Evolutionary conservation across 2,888 invertebrate species (phyloP), one percentile per base, ranked within the genome.

Genomic region (Drosophila neotestacea): DNA sequence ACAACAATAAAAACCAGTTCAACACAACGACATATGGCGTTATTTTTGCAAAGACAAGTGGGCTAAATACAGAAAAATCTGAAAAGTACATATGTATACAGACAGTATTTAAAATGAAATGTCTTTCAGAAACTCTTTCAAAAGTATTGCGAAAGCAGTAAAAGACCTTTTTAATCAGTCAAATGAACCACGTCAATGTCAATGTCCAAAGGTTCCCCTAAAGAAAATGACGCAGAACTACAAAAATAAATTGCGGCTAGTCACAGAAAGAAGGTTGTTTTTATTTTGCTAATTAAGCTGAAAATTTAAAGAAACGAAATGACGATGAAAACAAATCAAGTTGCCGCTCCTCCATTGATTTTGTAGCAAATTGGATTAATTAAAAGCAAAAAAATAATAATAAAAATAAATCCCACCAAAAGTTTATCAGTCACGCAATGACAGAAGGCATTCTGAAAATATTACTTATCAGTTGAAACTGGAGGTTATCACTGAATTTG

Each of bases 21-120:
- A 78, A 70, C 59, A 50, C 81, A 64, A 76, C 79, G 61, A 86
- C 82, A 85, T 82, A 80, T 82, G 80, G 80, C 79, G 73, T 70
- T 78, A 76, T 75, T 65, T 46, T 51, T 44, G 27, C 44, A 41
- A 54, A 42, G 65, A 77, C 71, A 77, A 77, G 67, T 73, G 67
- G 42, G 52, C 71, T 63, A 67, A 67, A 70, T 70, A 44, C 42
- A 56, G 34, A 32, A 32, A 30, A 30, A 7, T 30, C 22, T 22
- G 3, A 22, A 61, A 55, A 36, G n/a, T 34, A 41, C 55, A 13
- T 47, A 32, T 62, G 28, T 47, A 32, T 62, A 32, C 34, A n/a
- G 41, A 59, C 38, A 61, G 50, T 13, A 65, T 59, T 30, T 32
- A 22, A 41, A 48, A 38, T 41, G 44, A 38, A 36, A 44, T 44